Conservation (phyloP, 1,140 invertebrate genomes). For the Batillaria attramentaria region DNA sequence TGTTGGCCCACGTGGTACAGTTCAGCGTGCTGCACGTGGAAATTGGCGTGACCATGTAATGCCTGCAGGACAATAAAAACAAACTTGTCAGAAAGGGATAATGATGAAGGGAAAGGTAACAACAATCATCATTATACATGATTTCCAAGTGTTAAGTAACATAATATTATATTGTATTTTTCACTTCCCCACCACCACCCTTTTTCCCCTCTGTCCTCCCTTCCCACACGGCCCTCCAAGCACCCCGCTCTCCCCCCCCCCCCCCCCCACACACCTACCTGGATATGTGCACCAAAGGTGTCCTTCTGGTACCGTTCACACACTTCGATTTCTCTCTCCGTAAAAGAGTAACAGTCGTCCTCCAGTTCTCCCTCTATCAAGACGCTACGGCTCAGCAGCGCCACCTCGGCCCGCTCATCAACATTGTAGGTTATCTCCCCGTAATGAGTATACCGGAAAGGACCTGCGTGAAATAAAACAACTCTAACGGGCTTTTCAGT, state of each 20-base stretch:
- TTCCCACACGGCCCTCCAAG: not conserved
- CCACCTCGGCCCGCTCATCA: conserved; percentile 54
- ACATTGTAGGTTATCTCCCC: conserved; percentile 47
- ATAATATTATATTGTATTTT: not conserved
- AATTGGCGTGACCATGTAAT: not conserved
- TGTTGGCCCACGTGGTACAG: conserved; percentile 50
- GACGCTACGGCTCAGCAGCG: conserved; percentile 48
- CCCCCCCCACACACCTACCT: no score
- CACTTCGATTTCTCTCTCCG: conserved; percentile 17
- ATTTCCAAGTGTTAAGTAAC: no score
- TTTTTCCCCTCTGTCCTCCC: not conserved
- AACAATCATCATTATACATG: no score
- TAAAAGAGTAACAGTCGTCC: conserved; percentile 30
- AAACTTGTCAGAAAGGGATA: not conserved
- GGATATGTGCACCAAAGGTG: conserved; percentile 53
- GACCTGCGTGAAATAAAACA: not conserved
- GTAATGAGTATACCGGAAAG: conserved; percentile 40
- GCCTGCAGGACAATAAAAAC: conserved; percentile 1
- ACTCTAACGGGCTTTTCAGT: not conserved
- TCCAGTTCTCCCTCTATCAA: conserved; percentile 48
- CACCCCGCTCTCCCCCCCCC: no score
- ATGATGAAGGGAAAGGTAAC: not conserved
- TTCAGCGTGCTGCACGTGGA: conserved; percentile 46
- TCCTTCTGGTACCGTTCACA: conserved; percentile 43
- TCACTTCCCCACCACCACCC: not conserved